These are phyloP conservation scores for Trachelus tabidus DNA, from an alignment of 2,888 invertebrate species.

Conservation along the genomic window DNA sequence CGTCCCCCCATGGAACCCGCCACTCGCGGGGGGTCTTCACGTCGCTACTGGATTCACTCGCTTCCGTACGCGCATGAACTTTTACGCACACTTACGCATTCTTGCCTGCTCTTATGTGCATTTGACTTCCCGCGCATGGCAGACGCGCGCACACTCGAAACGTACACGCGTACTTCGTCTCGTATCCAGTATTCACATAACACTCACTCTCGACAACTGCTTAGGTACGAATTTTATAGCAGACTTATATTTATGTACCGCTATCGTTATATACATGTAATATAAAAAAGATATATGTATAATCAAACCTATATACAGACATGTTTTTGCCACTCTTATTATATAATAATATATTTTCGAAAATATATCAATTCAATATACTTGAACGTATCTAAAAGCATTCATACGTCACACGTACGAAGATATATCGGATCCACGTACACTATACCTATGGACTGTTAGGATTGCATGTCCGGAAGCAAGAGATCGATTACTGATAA, in stretches of 20 bases:
- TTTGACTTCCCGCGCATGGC: neutral
- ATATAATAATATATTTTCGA: no score
- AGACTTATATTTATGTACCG: neutral
- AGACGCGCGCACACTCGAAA: neutral
- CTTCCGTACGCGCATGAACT: constrained; percentile 23
- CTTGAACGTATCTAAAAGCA: no score
- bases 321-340: no score
- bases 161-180: neutral
- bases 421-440: no score
- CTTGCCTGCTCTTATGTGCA: constrained; percentile 8
- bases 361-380: no score
- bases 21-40: constrained; percentile 59
- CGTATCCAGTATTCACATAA: neutral
- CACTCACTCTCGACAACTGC: neutral
- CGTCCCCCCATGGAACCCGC: constrained; percentile 47
- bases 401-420: no score
- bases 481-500: neutral
- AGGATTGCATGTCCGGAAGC: neutral
- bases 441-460: neutral
- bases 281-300: no score
- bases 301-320: no score
- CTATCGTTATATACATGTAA: no score
- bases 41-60: constrained; percentile 43
- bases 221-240: neutral
- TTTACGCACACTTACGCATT: constrained; percentile 27